Conservation (phyloP, 2,797 vertebrate species). For the Melanogrammus aeglefinus region DNA sequence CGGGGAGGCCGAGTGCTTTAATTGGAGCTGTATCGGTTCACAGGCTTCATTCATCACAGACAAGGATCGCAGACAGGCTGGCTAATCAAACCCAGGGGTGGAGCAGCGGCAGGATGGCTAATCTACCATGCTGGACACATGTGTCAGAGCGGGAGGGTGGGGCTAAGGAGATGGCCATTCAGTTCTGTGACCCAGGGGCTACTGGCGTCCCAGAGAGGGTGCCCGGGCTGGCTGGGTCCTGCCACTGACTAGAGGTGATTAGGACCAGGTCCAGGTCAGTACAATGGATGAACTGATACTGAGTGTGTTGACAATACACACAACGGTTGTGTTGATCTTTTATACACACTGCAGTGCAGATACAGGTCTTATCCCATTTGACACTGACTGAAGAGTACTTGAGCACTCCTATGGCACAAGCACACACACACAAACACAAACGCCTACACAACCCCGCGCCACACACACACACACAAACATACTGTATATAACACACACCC, state of each 20-base stretch:
- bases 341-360: not conserved
- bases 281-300: not conserved
- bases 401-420: not conserved
- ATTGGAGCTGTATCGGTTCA: conserved; percentile 40
- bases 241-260: not conserved
- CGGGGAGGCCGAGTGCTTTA: conserved; percentile 31
- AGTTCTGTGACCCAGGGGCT: conserved; percentile 17
- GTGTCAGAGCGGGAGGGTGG: conserved; percentile 24
- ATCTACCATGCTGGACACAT: conserved; percentile 23
- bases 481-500: not conserved
- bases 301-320: not conserved
- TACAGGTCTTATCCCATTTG: not conserved
- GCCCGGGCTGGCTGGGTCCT: not conserved
- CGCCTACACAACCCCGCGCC: too few relatives aligned
- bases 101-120: conserved; percentile 15
- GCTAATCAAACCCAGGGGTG: conserved; percentile 53
- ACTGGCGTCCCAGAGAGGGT: conserved; percentile 26
- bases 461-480: not conserved
- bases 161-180: conserved; percentile 17
- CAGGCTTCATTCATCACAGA: conserved; percentile 50
- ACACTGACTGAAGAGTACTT: not conserved
- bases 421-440: not conserved
- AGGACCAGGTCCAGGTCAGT: not conserved
- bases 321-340: not conserved
- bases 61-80: conserved; percentile 35